These are phyloP conservation scores for Megastigmus dorsalis DNA, from an alignment of 2,888 invertebrate genomes.

Conservation along the genomic window DNA sequence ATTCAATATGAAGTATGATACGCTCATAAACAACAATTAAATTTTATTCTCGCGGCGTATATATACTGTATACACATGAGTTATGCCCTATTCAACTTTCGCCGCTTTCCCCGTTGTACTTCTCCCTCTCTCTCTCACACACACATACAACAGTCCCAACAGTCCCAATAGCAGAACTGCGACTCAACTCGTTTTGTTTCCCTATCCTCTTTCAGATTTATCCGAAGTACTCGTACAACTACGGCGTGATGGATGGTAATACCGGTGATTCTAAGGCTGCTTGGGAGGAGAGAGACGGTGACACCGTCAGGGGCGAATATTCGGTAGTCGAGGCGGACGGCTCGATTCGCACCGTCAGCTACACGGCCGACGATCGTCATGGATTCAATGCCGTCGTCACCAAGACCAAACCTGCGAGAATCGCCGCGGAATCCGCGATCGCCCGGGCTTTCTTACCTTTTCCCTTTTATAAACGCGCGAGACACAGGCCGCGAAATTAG, in stretches of 20 bases:
- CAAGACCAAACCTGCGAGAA: constrained; percentile 53
- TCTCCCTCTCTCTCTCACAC: background rate
- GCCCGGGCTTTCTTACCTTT: constrained; percentile 55
- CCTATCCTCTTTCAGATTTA: constrained; percentile 46
- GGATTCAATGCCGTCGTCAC: constrained; percentile 69
- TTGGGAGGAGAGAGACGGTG: constrained; percentile 69
- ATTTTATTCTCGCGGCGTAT: too few relatives aligned
- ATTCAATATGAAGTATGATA: too few relatives aligned
- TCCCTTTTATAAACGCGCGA: constrained; percentile 18
- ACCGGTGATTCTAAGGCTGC: constrained; percentile 69
- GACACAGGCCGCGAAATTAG: background rate
- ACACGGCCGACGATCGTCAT: constrained; percentile 66
- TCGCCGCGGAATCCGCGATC: constrained; percentile 55
- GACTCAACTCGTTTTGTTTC: background rate
- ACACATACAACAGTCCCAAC: background rate
- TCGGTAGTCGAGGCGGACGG: constrained; percentile 69
- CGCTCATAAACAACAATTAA: background rate
- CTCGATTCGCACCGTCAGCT: constrained; percentile 65
- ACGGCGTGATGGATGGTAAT: constrained; percentile 67
- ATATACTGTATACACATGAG: background rate
- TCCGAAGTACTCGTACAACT: constrained; percentile 68
- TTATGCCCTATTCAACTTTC: background rate
- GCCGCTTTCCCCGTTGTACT: constrained; percentile 5
- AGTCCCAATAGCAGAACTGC: background rate
- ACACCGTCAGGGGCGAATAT: constrained; percentile 67